Base-by-base conservation (phyloP, 1,140 invertebrate species). In the Megathymus violae region DNA sequence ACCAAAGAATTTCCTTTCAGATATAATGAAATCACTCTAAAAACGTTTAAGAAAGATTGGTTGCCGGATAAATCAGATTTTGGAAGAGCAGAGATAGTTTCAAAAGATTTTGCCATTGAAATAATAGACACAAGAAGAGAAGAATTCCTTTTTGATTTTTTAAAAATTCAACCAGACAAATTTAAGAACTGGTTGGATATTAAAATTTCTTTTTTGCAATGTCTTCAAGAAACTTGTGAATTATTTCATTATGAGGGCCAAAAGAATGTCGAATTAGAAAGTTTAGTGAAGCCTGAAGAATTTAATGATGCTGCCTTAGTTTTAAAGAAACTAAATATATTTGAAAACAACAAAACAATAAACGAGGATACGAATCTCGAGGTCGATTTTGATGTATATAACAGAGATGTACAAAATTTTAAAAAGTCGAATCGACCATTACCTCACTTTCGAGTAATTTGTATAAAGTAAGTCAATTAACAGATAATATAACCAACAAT, bases 301-400 rank as follows among this genome's bases (percentile, higher is more conserved):
- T 85, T 80, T 58, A 75, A 59, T 11, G 75, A 85, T 65, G 72
- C 82, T 64, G 52, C 40, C 4, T 67, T 76, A 38, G 71, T 91
- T 2, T 68, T 91, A 44, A 71, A 82, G 4, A 87, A 86, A 43
- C 58, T 92, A 31, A 82, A 82, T 58, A 81, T 91, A 14, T 81
- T 91, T 48, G 62, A 71, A 56, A 72, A 52, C 41, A 58, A 77
- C 19, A 75, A 74, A 36, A 64, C 38, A 10, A 19, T 62, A 7
- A 22, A 44, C 27, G 16, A 41, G 9, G 68, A 78, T 63, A 71
- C 74, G 11, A 71, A 36, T 47, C 60, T 91, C 3, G 70, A 59
- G 27, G 71, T 92, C 47, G 71, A 85, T 68, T 92, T 85, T 51
- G 89, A 92, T 76, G 82, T 91, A 10, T 92, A 88, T 50, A 81